Base-by-base conservation (phyloP, 1,140 invertebrate species). In the Drosophila melanogaster region DNA sequence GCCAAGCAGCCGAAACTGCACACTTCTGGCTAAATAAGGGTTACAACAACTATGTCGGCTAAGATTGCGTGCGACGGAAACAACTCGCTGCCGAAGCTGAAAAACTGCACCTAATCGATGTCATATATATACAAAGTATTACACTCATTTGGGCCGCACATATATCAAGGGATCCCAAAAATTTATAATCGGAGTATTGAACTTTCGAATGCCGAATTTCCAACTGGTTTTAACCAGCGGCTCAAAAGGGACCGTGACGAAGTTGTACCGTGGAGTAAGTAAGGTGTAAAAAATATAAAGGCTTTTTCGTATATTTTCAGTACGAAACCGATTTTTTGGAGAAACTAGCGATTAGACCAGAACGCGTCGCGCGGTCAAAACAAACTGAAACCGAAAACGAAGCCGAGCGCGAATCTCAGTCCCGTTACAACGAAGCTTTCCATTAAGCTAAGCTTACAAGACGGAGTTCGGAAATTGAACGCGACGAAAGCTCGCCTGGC, bases 381-480 rank as follows among this genome's bases (percentile, higher is more conserved):
- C 83, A 64, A 87, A 87, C 84, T 87, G 79, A 89, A 79, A 69
- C 73, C 58, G 67, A 62, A 65, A 71, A 54, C 30, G 22, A 66
- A 70, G 33, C 60, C 56, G 40, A 49, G 56, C 24, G 37, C 51
- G 17, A 69, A 57, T 62, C 49, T 70, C 47, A 53, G 57, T 74
- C 59, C 71, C 67, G 67, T 71, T 71, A 71, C 67, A 71, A 47
- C 67, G 40, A 69, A 66, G 74, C 74, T 55, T 72, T 61, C 44
- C 76, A 70, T 46, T 46, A 69, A 59, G 64, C 72, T 61, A 8
- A 46, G 49, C 57, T 57, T 46, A 60, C 59, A 55, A 26, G 19
- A 55, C 66, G 49, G 24, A 51, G 70, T 33, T 37, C 37, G 54
- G 62, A 26, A 35, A 61, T 30, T 41, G 26, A 49, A 24, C 57